Evolutionary conservation across 2,888 invertebrate species (phyloP).

Genomic region (Parnassius glacialis): DNA sequence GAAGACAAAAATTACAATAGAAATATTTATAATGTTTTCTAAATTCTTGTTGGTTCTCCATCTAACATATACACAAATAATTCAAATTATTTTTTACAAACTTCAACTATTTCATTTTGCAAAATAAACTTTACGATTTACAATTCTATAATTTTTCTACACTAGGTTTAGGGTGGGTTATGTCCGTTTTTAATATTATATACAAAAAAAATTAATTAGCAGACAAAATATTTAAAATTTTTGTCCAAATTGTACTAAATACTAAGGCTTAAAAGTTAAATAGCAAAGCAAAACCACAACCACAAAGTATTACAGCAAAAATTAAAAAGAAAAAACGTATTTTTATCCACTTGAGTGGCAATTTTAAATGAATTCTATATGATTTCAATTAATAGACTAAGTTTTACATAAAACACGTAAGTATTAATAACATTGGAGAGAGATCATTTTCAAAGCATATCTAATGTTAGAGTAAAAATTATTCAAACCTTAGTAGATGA

Average conservation of each 20-base stretch:
- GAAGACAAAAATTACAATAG: constrained; percentile 15
- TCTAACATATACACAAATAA: background rate
- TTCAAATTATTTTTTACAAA: background rate
- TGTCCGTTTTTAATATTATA: constrained; percentile 67
- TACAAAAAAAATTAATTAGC: constrained; percentile 38
- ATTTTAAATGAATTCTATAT: no score
- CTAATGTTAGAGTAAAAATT: constrained; percentile 3
- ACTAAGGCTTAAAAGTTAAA: constrained; percentile 19
- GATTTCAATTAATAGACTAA: background rate
- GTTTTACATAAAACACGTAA: background rate
- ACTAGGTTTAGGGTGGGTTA: constrained; percentile 71
- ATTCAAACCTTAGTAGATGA: constrained; percentile 55
- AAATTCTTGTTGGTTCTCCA: background rate
- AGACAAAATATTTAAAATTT: background rate
- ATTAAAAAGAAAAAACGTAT: background rate
- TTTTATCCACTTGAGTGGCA: no score
- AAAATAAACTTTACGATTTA: constrained; percentile 21
- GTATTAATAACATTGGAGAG: background rate
- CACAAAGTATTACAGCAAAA: constrained; percentile 23
- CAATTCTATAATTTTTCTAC: constrained; percentile 42
- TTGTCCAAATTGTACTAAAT: background rate
- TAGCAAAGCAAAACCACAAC: constrained; percentile 34
- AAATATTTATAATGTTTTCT: background rate
- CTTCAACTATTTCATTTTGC: constrained; percentile 4
- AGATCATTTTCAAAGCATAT: constrained; percentile 16